phyloP scores from a whole-genome alignment of 1,140 invertebrate species.

The Euglossa dilemma region DNA sequence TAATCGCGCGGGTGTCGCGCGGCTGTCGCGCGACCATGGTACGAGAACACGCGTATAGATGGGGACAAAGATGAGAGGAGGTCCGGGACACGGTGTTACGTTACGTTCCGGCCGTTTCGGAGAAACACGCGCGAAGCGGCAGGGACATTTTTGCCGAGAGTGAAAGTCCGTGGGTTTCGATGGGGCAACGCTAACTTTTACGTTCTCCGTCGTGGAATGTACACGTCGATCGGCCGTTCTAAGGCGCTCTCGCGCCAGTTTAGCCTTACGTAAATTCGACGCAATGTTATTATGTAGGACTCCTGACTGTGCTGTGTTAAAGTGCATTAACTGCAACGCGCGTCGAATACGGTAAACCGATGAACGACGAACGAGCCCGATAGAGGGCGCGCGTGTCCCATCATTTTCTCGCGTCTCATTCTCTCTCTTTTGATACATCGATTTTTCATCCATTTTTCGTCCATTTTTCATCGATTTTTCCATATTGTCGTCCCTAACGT shows the following conservation, averaged over 20 bases:
- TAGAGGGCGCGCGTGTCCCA: neutral
- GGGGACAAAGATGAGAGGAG: neutral
- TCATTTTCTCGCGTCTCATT: neutral
- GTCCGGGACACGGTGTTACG: neutral
- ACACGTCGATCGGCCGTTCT: conserved; percentile 16
- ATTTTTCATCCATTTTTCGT: neutral
- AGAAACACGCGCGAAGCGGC: neutral
- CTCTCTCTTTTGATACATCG: neutral
- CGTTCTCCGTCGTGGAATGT: conserved; percentile 49
- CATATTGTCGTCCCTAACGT: neutral
- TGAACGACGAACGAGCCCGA: neutral
- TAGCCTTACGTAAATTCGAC: conserved; percentile 42
- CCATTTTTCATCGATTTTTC: neutral
- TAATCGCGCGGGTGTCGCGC: no score
- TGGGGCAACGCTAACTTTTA: conserved; percentile 60
- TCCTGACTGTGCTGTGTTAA: neutral
- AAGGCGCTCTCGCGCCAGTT: conserved; percentile 8
- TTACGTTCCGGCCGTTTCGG: neutral
- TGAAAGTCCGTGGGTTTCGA: conserved; percentile 64
- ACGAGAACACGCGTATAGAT: neutral
- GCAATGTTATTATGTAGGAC: conserved; percentile 21
- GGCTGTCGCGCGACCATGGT: neutral
- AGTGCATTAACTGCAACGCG: neutral
- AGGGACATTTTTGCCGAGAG: conserved; percentile 58
- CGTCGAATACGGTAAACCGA: neutral